Evolutionary conservation across 2,888 invertebrate genomes (phyloP).

Genomic region (Athalia rosae): DNA sequence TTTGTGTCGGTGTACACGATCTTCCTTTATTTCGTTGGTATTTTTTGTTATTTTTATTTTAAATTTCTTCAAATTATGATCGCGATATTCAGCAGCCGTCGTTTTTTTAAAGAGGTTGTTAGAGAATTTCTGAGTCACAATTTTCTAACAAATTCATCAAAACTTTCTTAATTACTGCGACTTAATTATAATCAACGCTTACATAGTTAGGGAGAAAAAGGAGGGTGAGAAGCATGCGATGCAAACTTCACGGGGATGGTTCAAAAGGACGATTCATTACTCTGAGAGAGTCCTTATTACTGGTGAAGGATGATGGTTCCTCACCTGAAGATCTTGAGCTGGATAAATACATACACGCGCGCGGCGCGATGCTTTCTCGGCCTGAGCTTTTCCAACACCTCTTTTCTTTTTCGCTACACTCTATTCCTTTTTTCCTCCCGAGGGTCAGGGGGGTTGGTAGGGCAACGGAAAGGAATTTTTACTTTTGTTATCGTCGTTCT

Average conservation of each 20-base stretch:
- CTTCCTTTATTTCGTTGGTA: too few relatives aligned
- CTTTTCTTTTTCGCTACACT: too few relatives aligned
- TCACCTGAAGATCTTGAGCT: background rate
- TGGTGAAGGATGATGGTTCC: background rate
- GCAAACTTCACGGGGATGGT: background rate
- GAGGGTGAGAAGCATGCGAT: too few relatives aligned
- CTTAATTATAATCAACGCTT: constrained; percentile 34
- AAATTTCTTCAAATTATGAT: too few relatives aligned
- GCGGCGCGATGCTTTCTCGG: background rate
- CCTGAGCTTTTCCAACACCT: background rate
- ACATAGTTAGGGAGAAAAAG: constrained; percentile 1
- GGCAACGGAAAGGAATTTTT: too few relatives aligned
- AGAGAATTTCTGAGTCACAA: background rate
- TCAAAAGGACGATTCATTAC: constrained; percentile 37
- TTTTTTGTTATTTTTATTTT: too few relatives aligned
- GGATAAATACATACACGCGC: constrained; percentile 17
- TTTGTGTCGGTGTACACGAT: background rate
- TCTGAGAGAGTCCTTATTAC: constrained; percentile 14
- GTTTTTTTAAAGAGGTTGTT: too few relatives aligned
- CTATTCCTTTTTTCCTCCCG: too few relatives aligned
- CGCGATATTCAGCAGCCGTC: too few relatives aligned
- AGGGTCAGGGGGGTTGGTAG: too few relatives aligned
- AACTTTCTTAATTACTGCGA: constrained; percentile 35
- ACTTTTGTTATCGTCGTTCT: too few relatives aligned
- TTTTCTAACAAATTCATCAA: background rate